A percentile compares a stretch with the other conserved stretches of the same genome.
Evolutionary conservation across 2,797 vertebrate species (phyloP).

Genomic region (Ptychadena robeensis): DNA sequence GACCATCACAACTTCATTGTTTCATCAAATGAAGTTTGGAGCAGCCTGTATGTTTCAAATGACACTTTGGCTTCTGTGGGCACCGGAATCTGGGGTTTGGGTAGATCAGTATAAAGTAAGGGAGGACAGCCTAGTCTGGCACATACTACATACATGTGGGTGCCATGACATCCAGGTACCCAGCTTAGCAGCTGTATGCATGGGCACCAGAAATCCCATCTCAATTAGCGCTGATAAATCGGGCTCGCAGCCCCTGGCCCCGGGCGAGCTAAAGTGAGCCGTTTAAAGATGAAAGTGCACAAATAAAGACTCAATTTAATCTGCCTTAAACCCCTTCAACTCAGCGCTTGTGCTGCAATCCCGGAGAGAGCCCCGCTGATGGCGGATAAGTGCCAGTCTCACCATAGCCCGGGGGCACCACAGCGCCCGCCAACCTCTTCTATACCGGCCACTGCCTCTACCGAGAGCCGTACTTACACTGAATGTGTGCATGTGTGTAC

Average conservation of each 20-base stretch:
- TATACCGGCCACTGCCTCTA: too few relatives aligned
- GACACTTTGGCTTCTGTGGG: too few relatives aligned
- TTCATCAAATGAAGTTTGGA: too few relatives aligned
- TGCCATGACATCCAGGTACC: slow-evolving; percentile 1
- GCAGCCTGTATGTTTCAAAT: too few relatives aligned
- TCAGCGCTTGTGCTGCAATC: slow-evolving; percentile 91
- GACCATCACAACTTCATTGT: too few relatives aligned
- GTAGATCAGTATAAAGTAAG: too few relatives aligned
- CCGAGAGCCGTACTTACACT: too few relatives aligned
- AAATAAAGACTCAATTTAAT: slow-evolving; percentile 99
- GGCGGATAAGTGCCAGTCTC: slow-evolving; percentile 96
- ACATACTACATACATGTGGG: too few relatives aligned
- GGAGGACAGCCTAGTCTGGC: too few relatives aligned
- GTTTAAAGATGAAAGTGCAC: slow-evolving; percentile 99
- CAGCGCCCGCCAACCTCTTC: slow-evolving; percentile 89
- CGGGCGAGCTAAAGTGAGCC: slow-evolving; percentile 90
- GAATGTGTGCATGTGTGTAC: too few relatives aligned
- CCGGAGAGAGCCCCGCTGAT: slow-evolving; percentile 91
- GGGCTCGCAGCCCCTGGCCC: slow-evolving; percentile 85
- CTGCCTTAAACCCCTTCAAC: slow-evolving; percentile 97
- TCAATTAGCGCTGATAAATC: slow-evolving; percentile 73
- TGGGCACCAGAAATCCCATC: slow-evolving; percentile 32
- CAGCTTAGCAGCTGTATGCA: slow-evolving; percentile 13
- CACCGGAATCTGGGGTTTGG: too few relatives aligned
- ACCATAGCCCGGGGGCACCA: slow-evolving; percentile 93